These are phyloP conservation scores for Myxocyprinus asiaticus DNA, from an alignment of 2,113 vertebrate species.

Conservation along the genomic window DNA sequence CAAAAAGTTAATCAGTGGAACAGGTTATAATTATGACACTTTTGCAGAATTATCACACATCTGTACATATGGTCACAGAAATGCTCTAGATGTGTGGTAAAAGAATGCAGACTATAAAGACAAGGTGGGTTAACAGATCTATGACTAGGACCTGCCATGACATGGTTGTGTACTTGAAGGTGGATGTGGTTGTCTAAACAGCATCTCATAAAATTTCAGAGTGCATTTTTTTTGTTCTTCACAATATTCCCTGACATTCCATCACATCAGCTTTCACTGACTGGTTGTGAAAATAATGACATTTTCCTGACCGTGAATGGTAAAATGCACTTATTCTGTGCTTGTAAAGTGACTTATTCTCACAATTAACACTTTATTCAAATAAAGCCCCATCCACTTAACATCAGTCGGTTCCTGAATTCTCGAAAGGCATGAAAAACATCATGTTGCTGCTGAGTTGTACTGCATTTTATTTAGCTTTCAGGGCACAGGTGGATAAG, in stretches of 20 bases:
- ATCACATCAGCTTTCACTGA: background rate
- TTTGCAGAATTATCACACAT: background rate
- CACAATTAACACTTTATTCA: background rate
- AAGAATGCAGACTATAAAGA: constrained; percentile 17
- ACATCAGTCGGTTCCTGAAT: background rate
- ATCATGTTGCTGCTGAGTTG: background rate
- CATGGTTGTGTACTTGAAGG: background rate
- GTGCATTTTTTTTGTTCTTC: background rate
- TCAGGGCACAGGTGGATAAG: constrained; percentile 78
- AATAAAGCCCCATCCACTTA: background rate
- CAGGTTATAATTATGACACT: constrained; percentile 5
- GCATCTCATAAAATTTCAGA: background rate
- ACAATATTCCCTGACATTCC: background rate
- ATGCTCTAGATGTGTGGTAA: background rate
- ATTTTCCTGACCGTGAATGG: background rate
- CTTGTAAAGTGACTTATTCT: background rate
- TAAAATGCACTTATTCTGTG: background rate
- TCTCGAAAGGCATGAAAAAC: background rate
- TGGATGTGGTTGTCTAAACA: background rate
- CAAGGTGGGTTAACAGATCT: background rate
- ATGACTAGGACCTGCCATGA: constrained; percentile 5
- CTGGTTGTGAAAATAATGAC: background rate
- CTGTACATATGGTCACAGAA: background rate
- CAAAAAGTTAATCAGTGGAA: background rate
- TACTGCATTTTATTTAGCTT: constrained; percentile 63